Base-by-base conservation (phyloP, 1,140 invertebrate genomes). In the Aphis craccivora region DNA sequence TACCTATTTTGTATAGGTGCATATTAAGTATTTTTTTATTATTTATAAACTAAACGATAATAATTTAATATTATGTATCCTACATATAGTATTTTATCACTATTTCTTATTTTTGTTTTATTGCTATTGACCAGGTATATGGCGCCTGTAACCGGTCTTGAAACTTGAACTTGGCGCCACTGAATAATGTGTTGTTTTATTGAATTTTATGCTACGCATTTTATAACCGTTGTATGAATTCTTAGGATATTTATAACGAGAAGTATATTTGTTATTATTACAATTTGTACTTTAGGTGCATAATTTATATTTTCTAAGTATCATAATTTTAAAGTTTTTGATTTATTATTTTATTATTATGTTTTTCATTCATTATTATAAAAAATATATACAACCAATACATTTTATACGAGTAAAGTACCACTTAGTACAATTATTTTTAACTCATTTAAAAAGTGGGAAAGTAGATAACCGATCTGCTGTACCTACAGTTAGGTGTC, bases 151-250 rank as follows among this genome's bases (percentile, higher is more conserved):
- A 93, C 91, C 91, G 91, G 91, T 93, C 91, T 93, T 11, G 25
- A 84, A 93, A 93, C 91, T 84, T 86, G 91, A 93, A 93, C 81
- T 93, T 93, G 91, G 91, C 91, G 91, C 91, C 91, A 93, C 91
- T 84, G 48, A 84, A 86, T 86, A 93, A 93, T 93, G 67, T 86
- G 91, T 53, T 84, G 90, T 91, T 91, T 48, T 84, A 93, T 93
- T 93, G 20, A 86, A 93, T 55, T 86, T 93, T 53, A 93, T 93
- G n/a, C 35, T 55, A 55, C 81, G 48, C 18, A 30, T 30, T 67
- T 30, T 30, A 55, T 67, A 60, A 9, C 22, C 6, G 18, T 43
- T 37, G 51, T 43, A 67, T 14, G 14, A 43, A 90, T 90, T n/a
- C 89, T 90, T 90, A 43, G 7, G 25, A 60, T 40, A 55, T 90